Base-by-base conservation (phyloP, 2,797 vertebrate genomes). In the Acanthurus tractus region DNA sequence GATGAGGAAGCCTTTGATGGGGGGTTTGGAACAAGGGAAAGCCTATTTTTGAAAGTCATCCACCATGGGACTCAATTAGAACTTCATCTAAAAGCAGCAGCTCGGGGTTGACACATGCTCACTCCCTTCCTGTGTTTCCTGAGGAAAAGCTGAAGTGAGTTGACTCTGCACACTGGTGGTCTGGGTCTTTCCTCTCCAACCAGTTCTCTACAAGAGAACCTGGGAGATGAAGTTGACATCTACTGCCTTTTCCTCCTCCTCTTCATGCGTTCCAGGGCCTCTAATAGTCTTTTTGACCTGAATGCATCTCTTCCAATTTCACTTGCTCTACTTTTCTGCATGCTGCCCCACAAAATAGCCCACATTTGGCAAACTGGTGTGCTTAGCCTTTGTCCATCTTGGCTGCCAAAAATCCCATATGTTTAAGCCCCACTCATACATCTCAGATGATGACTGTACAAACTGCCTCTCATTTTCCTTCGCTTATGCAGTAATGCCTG, bases 51-150 rank as follows among this genome's bases (percentile, higher is more conserved):
- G 79, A 86, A 82, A 87, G 77, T 71, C 76, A 58, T 86, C 81
- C 78, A 81, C 86, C 81, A 75, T 42, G 46, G 63, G 80, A 70
- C 85, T 90, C 88, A 84, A 83, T 94, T 92, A 92, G 82, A 89
- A 86, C 92, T 87, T 91, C 83, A 88, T 91, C 81, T 72, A 38
- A 58, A 74, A 57, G 66, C 61, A 1, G n/a, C 66, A 52, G 77
- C 38, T 6, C 12, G 18, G 34, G 83, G 75, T 71, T 12, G 49
- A 15, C 20, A 22, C 17, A 22, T 22, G 56, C 61, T 58, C 52
- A 58, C 70, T 77, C 70, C 63, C 74, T 63, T 73, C 76, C 66
- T 8, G 17, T 62, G 85, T 71, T 91, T 93, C 90, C 89, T 90
- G 88, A 86, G 83, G 81, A 89, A 89, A 81, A 73, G 70, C 82